Conservation (phyloP, 2,888 invertebrate species). For the Hydraecia micacea region DNA sequence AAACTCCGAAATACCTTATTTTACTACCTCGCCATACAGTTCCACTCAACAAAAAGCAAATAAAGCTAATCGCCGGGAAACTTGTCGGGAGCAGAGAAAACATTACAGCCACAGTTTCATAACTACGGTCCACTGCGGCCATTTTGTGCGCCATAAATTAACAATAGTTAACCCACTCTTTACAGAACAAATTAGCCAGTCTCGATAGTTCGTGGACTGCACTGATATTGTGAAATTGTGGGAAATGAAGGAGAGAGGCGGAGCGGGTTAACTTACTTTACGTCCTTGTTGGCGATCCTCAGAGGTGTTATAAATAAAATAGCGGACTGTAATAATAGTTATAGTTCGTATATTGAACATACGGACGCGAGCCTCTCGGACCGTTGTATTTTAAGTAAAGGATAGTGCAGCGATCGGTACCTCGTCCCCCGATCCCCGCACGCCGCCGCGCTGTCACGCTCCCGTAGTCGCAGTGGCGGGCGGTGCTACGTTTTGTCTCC, state of each 20-base stretch:
- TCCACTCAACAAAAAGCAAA: slow-evolving; percentile 41
- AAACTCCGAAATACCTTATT: neutral
- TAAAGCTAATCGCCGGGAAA: slow-evolving; percentile 54
- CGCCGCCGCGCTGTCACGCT: too few species aligned
- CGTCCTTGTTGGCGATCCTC: too few species aligned
- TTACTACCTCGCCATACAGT: neutral
- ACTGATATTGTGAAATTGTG: slow-evolving; percentile 55
- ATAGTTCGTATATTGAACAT: too few species aligned
- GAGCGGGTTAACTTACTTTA: slow-evolving; percentile 17
- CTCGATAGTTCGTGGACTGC: slow-evolving; percentile 67
- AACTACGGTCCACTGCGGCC: slow-evolving; percentile 45
- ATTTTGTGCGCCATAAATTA: slow-evolving; percentile 69
- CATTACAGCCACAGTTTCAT: slow-evolving; percentile 51
- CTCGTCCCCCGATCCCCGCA: too few species aligned
- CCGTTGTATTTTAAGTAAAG: too few species aligned
- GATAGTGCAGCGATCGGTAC: too few species aligned
- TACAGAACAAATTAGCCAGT: slow-evolving; percentile 72
- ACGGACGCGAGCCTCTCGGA: too few species aligned
- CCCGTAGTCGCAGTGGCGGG: too few species aligned
- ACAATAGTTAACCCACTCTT: slow-evolving; percentile 72
- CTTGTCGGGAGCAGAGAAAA: slow-evolving; percentile 45
- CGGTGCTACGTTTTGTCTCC: too few species aligned
- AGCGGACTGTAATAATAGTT: too few species aligned
- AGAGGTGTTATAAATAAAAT: too few species aligned
- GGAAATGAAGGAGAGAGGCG: slow-evolving; percentile 6